phyloP scores from a whole-genome alignment of 1,140 invertebrate genomes.

The Cydia splendana region DNA sequence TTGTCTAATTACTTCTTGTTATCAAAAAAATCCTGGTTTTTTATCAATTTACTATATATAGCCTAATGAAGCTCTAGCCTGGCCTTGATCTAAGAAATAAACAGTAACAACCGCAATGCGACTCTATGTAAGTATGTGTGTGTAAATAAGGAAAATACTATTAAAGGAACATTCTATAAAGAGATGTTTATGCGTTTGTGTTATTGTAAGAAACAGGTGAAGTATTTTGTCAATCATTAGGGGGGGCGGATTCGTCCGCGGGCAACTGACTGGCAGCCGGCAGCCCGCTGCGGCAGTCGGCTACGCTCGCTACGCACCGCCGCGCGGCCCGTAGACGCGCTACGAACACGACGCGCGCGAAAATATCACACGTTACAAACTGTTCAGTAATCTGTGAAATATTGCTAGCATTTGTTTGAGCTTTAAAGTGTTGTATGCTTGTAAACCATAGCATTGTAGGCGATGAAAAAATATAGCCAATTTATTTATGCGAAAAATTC shows the following conservation, averaged over 20 bases:
- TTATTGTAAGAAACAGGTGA: slow-evolving; percentile 67
- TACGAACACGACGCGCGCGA: slow-evolving; percentile 14
- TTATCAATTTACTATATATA: neutral
- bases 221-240: slow-evolving; percentile 77
- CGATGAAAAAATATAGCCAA: neutral
- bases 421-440: neutral
- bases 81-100: neutral
- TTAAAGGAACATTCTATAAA: neutral
- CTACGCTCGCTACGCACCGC: slow-evolving; percentile 37
- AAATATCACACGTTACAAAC: neutral
- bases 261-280: slow-evolving; percentile 49
- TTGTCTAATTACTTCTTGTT: neutral
- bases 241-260: slow-evolving; percentile 57
- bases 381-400: neutral
- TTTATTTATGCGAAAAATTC: neutral
- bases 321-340: slow-evolving; percentile 35
- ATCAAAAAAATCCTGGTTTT: neutral
- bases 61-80: neutral
- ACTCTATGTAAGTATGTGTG: neutral
- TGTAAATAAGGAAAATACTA: slow-evolving; percentile 4
- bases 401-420: neutral
- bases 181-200: neutral
- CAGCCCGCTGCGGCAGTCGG: slow-evolving; percentile 65
- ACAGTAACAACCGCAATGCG: slow-evolving; percentile 1
- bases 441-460: neutral